Base-by-base conservation (phyloP, 2,113 vertebrate species). In the Nycticorax nycticorax region DNA sequence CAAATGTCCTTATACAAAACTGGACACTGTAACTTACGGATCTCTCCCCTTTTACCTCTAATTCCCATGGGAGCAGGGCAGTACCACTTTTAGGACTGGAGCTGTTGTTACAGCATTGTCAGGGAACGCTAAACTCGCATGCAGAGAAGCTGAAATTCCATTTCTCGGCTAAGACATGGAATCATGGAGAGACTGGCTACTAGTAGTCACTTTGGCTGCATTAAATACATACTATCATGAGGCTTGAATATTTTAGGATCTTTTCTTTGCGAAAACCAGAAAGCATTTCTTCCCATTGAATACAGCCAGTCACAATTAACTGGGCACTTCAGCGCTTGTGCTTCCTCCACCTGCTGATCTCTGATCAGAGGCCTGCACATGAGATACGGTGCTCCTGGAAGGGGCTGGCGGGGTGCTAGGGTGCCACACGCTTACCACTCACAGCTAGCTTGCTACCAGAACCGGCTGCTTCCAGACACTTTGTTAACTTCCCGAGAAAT, bases 321-420 rank as follows among this genome's bases (percentile, higher is more conserved):
- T 72, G 68, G 83, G 76, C 85, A 73, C 85, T 88, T 94, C 53
- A 97, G 77, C 15, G 41, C 55, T 62, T 94, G 33, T 53, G 84
- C 80, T 71, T 96, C 88, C 79, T 97, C 88, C 92, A 94, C 92
- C 75, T 96, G 94, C 86, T 37, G 56, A 93, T 85, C 88, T 95
- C 91, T 81, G 63, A 62, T 37, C 76, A 59, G 94, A 84, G 76
- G 79, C 85, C 85, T 48, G 83, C 88, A 84, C 72, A 14, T 26
- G 85, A 72, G 79, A 80, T 45, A 89, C 33, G 48, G 86, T 66
- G 80, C 81, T 80, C 45, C 84, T 84, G 72, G 93, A 92, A 93
- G 47, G 15, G 62, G 12, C 47, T 10, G 30, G 32, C 2, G 7
- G 35, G 10, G 37, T 45, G 62, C 20, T 39, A 3, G 33, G n/a